Percentiles rank a stretch among this genome's conserved stretches.
Evolutionary conservation across 2,888 invertebrate species (phyloP).

Genomic region (Dioctria linearis): DNA sequence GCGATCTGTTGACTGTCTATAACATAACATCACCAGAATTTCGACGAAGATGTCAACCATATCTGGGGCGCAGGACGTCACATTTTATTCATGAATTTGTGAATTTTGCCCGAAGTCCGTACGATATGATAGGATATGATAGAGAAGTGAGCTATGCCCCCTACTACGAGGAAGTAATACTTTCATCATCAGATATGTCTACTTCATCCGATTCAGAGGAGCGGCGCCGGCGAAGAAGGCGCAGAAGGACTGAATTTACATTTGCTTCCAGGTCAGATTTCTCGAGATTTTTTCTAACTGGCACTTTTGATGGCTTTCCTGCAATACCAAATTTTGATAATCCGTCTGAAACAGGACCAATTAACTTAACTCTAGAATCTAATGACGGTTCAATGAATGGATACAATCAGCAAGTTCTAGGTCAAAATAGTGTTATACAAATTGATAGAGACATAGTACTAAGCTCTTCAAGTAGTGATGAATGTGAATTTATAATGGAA

Average conservation of each 20-base stretch:
- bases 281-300: constrained; percentile 55
- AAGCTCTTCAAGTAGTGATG: constrained; percentile 67
- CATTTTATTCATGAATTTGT: constrained; percentile 94
- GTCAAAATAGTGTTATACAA: constrained; percentile 54
- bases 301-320: constrained; percentile 52
- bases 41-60: constrained; percentile 78
- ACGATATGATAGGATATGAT: constrained; percentile 88
- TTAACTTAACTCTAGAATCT: constrained; percentile 22
- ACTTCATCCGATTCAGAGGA: constrained; percentile 53
- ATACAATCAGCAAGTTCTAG: constrained; percentile 51
- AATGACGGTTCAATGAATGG: constrained; percentile 11
- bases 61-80: constrained; percentile 80
- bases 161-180: constrained; percentile 66
- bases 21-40: constrained; percentile 77
- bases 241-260: constrained; percentile 54
- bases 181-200: constrained; percentile 63
- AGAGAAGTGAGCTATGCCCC: constrained; percentile 79
- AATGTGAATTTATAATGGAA: constrained; percentile 69
- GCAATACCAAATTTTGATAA: constrained; percentile 9
- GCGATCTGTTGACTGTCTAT: constrained; percentile 78
- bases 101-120: constrained; percentile 89
- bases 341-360: constrained; percentile 37
- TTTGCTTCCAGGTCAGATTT: constrained; percentile 55
- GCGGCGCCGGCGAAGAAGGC: constrained; percentile 21
- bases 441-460: constrained; percentile 57